These are phyloP conservation scores for Drosophila leonis DNA, from an alignment of 2,888 invertebrate species.

Conservation along the genomic window DNA sequence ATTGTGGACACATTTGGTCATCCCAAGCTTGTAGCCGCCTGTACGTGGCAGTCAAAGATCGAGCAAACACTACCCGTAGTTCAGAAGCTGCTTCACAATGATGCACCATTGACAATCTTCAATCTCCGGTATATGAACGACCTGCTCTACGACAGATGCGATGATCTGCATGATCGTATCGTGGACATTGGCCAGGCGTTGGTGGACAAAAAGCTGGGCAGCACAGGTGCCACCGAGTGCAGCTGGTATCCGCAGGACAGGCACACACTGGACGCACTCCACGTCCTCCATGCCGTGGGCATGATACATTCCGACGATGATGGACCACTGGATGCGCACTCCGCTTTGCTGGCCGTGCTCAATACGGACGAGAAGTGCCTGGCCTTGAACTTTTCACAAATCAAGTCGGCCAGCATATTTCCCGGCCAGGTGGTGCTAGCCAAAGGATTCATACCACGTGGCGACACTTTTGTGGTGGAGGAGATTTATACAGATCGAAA, in stretches of 20 bases:
- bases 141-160: conserved; percentile 79
- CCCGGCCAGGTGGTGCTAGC: conserved; percentile 88
- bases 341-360: conserved; percentile 90
- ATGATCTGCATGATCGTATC: conserved; percentile 82
- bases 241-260: conserved; percentile 82
- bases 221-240: conserved; percentile 73
- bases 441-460: conserved; percentile 90
- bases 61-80: conserved; percentile 83
- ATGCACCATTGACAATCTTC: conserved; percentile 81
- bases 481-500: conserved; percentile 88
- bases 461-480: conserved; percentile 89
- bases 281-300: conserved; percentile 87
- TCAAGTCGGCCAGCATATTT: conserved; percentile 84
- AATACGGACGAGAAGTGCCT: conserved; percentile 86
- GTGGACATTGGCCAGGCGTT: conserved; percentile 81
- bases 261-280: conserved; percentile 76
- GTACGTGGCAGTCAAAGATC: conserved; percentile 78
- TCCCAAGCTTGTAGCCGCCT: conserved; percentile 86
- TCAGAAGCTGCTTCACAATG: conserved; percentile 87
- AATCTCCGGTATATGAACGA: conserved; percentile 86
- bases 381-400: conserved; percentile 86
- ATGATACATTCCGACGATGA: conserved; percentile 91
- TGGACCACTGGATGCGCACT: conserved; percentile 89
- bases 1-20: conserved; percentile 88
- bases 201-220: conserved; percentile 81